phyloP scores from a whole-genome alignment of 1,140 invertebrate genomes.

The Rhopalosiphum padi region DNA sequence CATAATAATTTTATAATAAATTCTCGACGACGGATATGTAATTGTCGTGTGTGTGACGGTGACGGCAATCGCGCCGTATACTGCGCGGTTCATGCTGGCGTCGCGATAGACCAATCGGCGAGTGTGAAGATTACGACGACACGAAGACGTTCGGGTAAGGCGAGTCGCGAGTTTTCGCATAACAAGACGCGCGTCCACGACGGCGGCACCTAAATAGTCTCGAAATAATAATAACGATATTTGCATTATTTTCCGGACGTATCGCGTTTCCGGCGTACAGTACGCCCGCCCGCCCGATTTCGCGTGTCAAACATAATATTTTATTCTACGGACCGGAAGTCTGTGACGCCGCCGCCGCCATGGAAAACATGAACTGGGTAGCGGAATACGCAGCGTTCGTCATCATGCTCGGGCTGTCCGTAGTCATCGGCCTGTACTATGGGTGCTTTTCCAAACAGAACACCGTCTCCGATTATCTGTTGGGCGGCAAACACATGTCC shows the following conservation, averaged over 20 bases:
- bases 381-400: conserved; percentile 71
- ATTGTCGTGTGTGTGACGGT: neutral
- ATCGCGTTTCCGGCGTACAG: neutral
- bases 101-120: neutral
- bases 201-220: neutral
- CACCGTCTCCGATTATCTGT: conserved; percentile 73
- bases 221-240: neutral
- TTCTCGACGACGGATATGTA: neutral
- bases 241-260: neutral
- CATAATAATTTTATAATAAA: too few relatives aligned
- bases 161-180: neutral
- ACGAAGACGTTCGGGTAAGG: neutral
- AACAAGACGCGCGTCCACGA: neutral
- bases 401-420: conserved; percentile 70
- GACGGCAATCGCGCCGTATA: neutral
- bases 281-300: neutral
- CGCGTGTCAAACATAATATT: neutral
- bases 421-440: conserved; percentile 75
- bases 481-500: conserved; percentile 75
- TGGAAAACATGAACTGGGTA: conserved; percentile 21
- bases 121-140: neutral
- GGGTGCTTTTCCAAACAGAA: conserved; percentile 69
- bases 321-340: neutral
- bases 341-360: neutral
- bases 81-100: neutral